Percentiles rank a stretch among this genome's conserved stretches.
These are phyloP conservation scores for Gryllus bimaculatus DNA, from an alignment of 1,140 invertebrate species.

Conservation along the genomic window DNA sequence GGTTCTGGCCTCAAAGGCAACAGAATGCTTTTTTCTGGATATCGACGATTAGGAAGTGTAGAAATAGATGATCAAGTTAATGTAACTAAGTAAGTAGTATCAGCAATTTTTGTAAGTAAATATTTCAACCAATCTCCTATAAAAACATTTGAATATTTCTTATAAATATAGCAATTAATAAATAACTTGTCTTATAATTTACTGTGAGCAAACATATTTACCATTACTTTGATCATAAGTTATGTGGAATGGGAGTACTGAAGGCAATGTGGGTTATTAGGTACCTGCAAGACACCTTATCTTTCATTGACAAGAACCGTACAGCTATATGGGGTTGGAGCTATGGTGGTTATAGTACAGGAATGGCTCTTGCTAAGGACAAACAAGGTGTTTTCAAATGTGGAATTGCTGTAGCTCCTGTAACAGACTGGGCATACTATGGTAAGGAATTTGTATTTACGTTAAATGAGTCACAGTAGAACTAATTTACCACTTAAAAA, in stretches of 20 bases:
- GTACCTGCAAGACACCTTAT: conserved; percentile 41
- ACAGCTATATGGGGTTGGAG: conserved; percentile 70
- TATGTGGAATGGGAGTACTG: too few species aligned
- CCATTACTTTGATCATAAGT: too few species aligned
- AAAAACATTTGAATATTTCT: too few species aligned
- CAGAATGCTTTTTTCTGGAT: conserved; percentile 43
- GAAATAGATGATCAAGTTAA: conserved; percentile 55
- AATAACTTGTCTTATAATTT: too few species aligned
- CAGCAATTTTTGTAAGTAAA: too few species aligned
- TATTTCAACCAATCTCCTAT: too few species aligned
- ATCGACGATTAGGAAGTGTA: conserved; percentile 46
- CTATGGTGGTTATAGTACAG: conserved; percentile 47
- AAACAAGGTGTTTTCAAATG: conserved; percentile 45
- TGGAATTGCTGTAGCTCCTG: conserved; percentile 56
- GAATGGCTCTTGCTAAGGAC: conserved; percentile 41
- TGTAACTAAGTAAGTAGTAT: conserved; percentile 40
- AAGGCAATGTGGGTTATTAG: conserved; percentile 30
- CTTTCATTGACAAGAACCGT: conserved; percentile 49
- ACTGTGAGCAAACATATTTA: too few species aligned
- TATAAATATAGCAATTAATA: too few species aligned
- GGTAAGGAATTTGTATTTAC: conserved; percentile 44
- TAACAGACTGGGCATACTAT: conserved; percentile 80
- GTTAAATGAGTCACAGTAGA: too few species aligned
- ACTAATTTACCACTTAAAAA: too few species aligned
- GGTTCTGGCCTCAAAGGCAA: conserved; percentile 51